Evolutionary conservation across 2,113 vertebrate genomes (phyloP).

Genomic region (Oncorhynchus mykiss): DNA sequence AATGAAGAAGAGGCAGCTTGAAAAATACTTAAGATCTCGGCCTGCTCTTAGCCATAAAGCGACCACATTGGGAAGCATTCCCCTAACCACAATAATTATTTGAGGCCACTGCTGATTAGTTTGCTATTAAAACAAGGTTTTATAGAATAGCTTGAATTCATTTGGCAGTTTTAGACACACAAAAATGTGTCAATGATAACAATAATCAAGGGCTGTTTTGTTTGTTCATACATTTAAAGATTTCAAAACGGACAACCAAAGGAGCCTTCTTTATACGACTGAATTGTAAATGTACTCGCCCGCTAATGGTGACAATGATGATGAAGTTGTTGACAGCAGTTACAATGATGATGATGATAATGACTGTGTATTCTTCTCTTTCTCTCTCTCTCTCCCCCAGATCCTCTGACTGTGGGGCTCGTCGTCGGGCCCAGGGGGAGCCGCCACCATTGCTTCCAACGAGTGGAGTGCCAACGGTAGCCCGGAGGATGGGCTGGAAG

Average conservation of each 20-base stretch:
- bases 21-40: constrained; percentile 76
- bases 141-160: constrained; percentile 74
- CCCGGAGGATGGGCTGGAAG: constrained; percentile 95
- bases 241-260: constrained; percentile 16
- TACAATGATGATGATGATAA: not conserved
- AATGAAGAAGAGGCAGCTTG: constrained; percentile 70
- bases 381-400: constrained; percentile 24
- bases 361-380: not conserved
- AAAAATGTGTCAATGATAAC: constrained; percentile 63
- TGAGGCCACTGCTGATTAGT: constrained; percentile 73
- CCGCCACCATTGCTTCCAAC: constrained; percentile 99
- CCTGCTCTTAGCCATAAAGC: constrained; percentile 70
- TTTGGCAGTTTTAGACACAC: constrained; percentile 65
- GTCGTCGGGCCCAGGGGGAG: constrained; percentile 87
- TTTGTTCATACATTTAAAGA: constrained; percentile 46
- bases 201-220: constrained; percentile 14
- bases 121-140: constrained; percentile 73
- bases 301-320: not conserved
- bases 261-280: not conserved
- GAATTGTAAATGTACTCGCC: not conserved
- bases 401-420: constrained; percentile 79
- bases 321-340: no score
- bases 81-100: constrained; percentile 73
- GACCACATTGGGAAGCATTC: constrained; percentile 71
- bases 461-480: constrained; percentile 95